Percentiles rank a stretch among this genome's conserved stretches.
These are phyloP conservation scores for Azemiops feae DNA, from an alignment of 2,113 vertebrate species.

Conservation along the genomic window DNA sequence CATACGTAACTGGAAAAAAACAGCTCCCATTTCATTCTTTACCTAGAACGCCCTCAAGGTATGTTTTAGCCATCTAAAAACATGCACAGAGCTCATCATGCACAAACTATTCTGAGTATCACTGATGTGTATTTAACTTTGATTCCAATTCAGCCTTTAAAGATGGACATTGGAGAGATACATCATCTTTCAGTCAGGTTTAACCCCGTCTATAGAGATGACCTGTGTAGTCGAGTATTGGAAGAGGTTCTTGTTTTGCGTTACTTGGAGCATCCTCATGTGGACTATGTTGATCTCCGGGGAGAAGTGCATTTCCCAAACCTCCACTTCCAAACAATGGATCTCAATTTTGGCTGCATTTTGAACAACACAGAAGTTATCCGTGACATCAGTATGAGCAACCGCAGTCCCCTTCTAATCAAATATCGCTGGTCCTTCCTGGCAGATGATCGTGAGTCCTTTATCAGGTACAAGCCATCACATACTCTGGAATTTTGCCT, in stretches of 20 bases:
- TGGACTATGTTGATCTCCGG: slow-evolving; percentile 68
- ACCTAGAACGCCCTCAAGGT: not conserved
- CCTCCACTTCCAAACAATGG: slow-evolving; percentile 72
- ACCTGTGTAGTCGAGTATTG: slow-evolving; percentile 59
- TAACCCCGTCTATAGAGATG: slow-evolving; percentile 69
- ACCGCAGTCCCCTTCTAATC: slow-evolving; percentile 77
- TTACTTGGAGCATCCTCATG: slow-evolving; percentile 76
- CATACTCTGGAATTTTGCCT: not conserved
- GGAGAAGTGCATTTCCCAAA: slow-evolving; percentile 83
- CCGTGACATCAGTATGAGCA: slow-evolving; percentile 72
- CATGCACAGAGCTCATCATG: not conserved
- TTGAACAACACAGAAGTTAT: slow-evolving; percentile 72
- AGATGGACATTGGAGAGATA: slow-evolving; percentile 64
- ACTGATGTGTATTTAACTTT: not conserved
- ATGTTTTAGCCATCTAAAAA: not conserved
- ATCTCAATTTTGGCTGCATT: slow-evolving; percentile 84
- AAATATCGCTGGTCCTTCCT: slow-evolving; percentile 81
- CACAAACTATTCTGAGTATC: not conserved
- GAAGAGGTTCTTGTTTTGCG: slow-evolving; percentile 73
- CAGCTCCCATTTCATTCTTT: not conserved
- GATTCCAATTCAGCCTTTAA: slow-evolving; percentile 68
- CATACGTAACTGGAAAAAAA: not conserved
- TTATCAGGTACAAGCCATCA: slow-evolving; percentile 68
- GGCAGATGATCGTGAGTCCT: slow-evolving; percentile 1
- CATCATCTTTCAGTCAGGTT: slow-evolving; percentile 77